phyloP scores from a whole-genome alignment of 2,888 invertebrate genomes.

The Halocaridina rubra region DNA sequence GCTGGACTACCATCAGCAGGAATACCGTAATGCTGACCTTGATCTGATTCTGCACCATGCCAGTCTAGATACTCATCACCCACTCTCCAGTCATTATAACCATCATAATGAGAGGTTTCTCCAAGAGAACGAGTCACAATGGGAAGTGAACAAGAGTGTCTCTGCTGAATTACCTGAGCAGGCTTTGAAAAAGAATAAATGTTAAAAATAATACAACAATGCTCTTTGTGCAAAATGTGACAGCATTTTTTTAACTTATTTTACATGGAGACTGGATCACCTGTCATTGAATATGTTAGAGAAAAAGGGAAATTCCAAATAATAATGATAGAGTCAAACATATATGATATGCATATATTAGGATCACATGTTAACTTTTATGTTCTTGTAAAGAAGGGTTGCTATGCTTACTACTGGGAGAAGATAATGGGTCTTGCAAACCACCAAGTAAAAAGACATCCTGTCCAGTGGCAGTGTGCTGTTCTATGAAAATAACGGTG shows the following conservation, averaged over 20 bases:
- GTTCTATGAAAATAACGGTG: constrained; percentile 1
- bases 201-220: not conserved
- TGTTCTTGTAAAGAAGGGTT: too few relatives aligned
- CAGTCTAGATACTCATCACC: constrained; percentile 57
- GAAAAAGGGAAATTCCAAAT: too few relatives aligned
- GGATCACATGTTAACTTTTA: too few relatives aligned
- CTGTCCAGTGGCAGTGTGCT: constrained; percentile 3
- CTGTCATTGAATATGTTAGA: too few relatives aligned
- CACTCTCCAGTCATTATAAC: constrained; percentile 51
- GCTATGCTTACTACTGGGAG: too few relatives aligned
- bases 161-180: not conserved
- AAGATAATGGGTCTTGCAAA: too few relatives aligned
- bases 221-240: not conserved
- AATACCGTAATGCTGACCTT: constrained; percentile 44
- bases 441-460: constrained; percentile 13
- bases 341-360: too few relatives aligned
- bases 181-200: not conserved
- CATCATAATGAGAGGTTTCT: constrained; percentile 33
- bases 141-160: not conserved
- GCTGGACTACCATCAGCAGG: constrained; percentile 42
- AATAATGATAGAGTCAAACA: too few relatives aligned
- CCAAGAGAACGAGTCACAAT: constrained; percentile 27
- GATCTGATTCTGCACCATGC: constrained; percentile 52
- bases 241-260: not conserved
- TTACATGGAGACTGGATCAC: not conserved